Base-by-base conservation (phyloP, 2,113 vertebrate genomes). In the Lontra canadensis region DNA sequence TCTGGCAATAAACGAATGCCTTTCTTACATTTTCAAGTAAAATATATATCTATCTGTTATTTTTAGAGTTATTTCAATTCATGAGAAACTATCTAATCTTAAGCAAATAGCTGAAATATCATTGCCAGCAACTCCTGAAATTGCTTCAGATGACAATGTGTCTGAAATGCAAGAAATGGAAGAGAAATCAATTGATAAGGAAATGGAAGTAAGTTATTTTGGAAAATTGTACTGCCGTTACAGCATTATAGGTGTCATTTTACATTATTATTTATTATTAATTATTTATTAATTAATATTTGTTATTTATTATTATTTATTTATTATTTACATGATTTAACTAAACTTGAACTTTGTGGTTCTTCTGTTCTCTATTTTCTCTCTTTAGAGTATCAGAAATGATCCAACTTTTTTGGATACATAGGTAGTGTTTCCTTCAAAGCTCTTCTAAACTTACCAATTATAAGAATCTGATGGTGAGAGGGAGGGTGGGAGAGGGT, bases 51-150 rank as follows among this genome's bases (percentile, higher is more conserved):
- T 97, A 12, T 71, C 55, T 97, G 74, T 36, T 97, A 39, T 96
- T 98, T 98, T 98, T 96, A 99, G 99, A 71, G 94, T 99, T 96
- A 83, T 98, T 98, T 97, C 95, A 96, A 92, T 99, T 98, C 98
- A 76, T 42, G 95, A 98, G 83, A 97, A 99, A 67, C 89, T 99
- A 65, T 98, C 98, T 94, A 71, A 98, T 91, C 97, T 99, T 94
- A 98, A 78, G 20, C 97, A 99, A 97, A 98, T 98, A 90, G 95
- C 98, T 97, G 98, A 99, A 98, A 88, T 97, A 74, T 95, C 98
- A 95, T 97, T 98, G 74, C 96, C 98, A 49, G 34, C 88, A 88
- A 74, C 61, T 92, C 96, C 94, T 85, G 96, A 92, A 85, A 81
- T 97, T 59, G 31, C 71, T 88, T 86, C 95, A 73, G 21, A 44